Conservation (phyloP, 2,113 vertebrate species). For the Cryptomyrus ogoouensis region DNA sequence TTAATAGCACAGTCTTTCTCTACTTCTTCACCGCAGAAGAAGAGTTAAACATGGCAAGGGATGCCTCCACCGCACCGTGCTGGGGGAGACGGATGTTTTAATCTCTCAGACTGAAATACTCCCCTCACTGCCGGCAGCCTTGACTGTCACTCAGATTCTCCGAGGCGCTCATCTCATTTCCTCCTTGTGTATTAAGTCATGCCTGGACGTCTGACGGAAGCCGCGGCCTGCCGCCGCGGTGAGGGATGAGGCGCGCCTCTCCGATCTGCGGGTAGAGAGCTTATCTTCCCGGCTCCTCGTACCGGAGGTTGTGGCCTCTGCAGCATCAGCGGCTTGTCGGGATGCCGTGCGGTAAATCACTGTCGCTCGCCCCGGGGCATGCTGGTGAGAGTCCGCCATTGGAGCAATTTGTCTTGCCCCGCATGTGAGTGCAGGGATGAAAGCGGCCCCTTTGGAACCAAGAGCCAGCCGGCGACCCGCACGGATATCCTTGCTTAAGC, state of each 20-base stretch:
- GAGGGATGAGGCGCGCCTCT: neutral
- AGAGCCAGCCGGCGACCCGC: neutral
- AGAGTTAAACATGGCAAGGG: neutral
- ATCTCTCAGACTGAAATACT: constrained; percentile 3
- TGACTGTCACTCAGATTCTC: neutral
- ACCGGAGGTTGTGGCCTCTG: constrained; percentile 5
- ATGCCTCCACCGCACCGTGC: neutral
- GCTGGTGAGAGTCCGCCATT: neutral
- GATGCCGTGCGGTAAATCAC: constrained; percentile 21
- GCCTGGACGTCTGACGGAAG: constrained; percentile 14
- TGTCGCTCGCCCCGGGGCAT: constrained; percentile 13
- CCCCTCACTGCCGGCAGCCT: neutral
- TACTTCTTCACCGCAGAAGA: neutral
- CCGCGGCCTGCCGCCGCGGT: neutral
- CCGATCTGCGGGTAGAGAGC: neutral
- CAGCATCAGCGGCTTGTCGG: constrained; percentile 12
- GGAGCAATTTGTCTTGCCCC: constrained; percentile 9
- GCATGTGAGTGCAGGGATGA: neutral
- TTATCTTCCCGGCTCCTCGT: constrained; percentile 10
- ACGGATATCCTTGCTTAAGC: no score
- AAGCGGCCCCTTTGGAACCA: neutral
- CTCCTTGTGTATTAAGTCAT: constrained; percentile 17
- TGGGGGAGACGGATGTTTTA: constrained; percentile 17
- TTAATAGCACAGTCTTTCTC: neutral
- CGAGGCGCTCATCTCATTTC: neutral